Conservation (phyloP, 2,797 vertebrate genomes). For the Cyprinella venusta region DNA sequence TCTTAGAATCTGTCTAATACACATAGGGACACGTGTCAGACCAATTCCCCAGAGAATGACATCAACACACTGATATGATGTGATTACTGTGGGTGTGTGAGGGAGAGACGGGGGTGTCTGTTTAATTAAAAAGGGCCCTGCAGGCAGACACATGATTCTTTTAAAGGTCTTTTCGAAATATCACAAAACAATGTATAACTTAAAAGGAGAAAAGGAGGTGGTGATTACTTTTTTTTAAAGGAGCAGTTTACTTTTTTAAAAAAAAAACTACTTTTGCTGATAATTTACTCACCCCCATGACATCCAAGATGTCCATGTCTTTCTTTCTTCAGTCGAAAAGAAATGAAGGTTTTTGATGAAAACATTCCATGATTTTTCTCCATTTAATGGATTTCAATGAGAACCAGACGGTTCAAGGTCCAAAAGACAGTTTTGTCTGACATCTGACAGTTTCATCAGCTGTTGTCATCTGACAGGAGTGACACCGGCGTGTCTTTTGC, state of each 20-base stretch:
- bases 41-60: constrained; percentile 24
- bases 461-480: neutral
- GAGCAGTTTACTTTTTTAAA: too few relatives aligned
- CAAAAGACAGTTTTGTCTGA: too few relatives aligned
- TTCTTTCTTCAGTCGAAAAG: too few relatives aligned
- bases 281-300: too few relatives aligned
- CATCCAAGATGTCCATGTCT: too few relatives aligned
- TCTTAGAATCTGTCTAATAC: constrained; percentile 23
- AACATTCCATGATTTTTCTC: too few relatives aligned
- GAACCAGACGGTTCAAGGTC: too few relatives aligned
- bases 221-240: too few relatives aligned
- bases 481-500: neutral
- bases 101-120: constrained; percentile 14
- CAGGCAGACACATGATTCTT: constrained; percentile 4
- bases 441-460: too few relatives aligned
- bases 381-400: too few relatives aligned
- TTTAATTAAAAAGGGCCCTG: constrained; percentile 38
- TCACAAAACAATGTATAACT: neutral
- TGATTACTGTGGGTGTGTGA: constrained; percentile 17
- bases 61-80: constrained; percentile 35
- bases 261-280: too few relatives aligned
- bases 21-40: constrained; percentile 27
- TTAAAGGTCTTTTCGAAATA: constrained; percentile 15
- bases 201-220: neutral
- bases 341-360: too few relatives aligned